Evolutionary conservation across 23 tunicate genomes (phyloP), one percentile per base, ranked within the genome.

Genomic region (Aplidium turbinatum): DNA sequence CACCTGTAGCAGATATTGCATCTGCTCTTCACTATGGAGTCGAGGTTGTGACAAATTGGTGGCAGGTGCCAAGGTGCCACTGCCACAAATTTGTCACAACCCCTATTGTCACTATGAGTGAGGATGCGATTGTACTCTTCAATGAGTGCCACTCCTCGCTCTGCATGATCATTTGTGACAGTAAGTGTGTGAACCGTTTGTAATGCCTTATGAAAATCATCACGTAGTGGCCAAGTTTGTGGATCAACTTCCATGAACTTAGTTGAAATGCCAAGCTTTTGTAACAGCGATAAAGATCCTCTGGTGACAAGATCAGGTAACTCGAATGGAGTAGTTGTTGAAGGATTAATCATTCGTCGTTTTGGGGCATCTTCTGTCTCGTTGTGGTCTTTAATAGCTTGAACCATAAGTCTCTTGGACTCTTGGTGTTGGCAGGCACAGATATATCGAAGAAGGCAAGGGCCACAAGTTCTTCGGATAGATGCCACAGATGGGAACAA

Each of bases 91-190:
- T n/a, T n/a, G n/a, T n/a, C n/a, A n/a, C n/a, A n/a, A n/a, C n/a
- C n/a, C n/a, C n/a, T n/a, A n/a, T n/a, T n/a, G n/a, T n/a, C n/a
- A n/a, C 4, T 31, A 47, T 70, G 58, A 28, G 76, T 65, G 27
- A 65, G 50, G 5, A 38, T 18, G 23, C 72, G 50, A 22, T 65
- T 65, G 72, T 35, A 36, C 24, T 36, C 72, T 38, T 65, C 50
- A n/a, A 65, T 23, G 3, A 65, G 31, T 18, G 50, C 72, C n/a
- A 65, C 72, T 65, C 76, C 58, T 27, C 76, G 42, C 36, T 70
- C 76, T 23, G 76, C 58, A 47, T 47, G 35, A 48, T 70, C 58
- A 70, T 70, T 70, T 31, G 58, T 47, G 9, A 70, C 76, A 26
- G 35, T 47, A 2, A 70, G 38, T 4, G 50, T 65, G 7, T 65